Percentiles rank a stretch among this genome's conserved stretches.
phyloP scores from a whole-genome alignment of 2,888 invertebrate genomes.

The Digitonthophagus gazella region DNA sequence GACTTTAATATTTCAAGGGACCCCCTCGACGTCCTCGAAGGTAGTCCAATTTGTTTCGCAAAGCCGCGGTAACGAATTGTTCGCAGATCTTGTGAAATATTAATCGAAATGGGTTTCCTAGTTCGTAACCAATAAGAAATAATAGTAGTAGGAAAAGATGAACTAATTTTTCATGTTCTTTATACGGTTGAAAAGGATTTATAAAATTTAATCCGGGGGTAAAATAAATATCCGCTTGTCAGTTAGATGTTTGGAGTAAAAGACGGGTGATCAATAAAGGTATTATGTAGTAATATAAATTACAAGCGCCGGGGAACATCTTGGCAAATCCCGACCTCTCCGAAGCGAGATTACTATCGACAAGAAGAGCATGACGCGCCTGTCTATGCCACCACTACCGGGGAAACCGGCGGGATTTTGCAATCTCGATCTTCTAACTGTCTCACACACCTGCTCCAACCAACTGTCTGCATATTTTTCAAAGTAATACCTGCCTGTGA shows the following conservation, averaged over 20 bases:
- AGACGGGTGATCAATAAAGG: neutral
- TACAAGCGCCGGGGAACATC: neutral
- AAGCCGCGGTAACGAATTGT: neutral
- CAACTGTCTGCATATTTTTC: neutral
- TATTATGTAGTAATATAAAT: neutral
- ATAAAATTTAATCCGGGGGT: neutral
- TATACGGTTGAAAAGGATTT: neutral
- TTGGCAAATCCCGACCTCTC: neutral
- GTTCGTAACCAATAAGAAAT: too few relatives aligned
- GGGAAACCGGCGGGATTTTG: neutral
- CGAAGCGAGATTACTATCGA: neutral
- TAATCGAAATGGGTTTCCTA: too few relatives aligned
- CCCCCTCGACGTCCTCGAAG: neutral
- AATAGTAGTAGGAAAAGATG: too few relatives aligned
- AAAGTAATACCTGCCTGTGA: neutral
- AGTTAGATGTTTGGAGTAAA: neutral
- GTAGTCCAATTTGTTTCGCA: neutral
- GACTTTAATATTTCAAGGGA: constrained; percentile 12
- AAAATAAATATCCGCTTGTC: neutral
- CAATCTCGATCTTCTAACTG: neutral
- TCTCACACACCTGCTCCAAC: neutral
- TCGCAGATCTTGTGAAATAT: neutral
- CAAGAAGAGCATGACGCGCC: neutral
- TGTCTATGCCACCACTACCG: neutral
- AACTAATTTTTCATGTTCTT: too few relatives aligned